Conservation (phyloP, 2,888 invertebrate genomes). For the Rutpela maculata region DNA sequence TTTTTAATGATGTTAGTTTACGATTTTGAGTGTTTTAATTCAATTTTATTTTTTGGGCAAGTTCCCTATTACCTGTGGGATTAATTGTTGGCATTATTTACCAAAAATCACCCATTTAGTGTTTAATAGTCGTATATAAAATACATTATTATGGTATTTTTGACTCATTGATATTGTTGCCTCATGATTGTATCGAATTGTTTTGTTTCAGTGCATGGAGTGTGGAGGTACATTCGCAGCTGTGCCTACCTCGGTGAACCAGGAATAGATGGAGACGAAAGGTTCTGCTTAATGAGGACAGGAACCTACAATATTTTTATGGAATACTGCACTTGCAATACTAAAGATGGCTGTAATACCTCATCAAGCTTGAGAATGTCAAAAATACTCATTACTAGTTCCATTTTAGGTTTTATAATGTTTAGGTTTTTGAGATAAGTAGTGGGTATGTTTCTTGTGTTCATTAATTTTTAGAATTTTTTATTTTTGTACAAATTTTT, state of each 20-base stretch:
- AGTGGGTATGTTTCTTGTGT: not conserved
- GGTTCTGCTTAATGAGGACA: conserved; percentile 92
- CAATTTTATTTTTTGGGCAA: too few relatives aligned
- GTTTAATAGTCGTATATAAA: too few relatives aligned
- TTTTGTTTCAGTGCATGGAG: conserved; percentile 82
- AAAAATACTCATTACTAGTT: conserved; percentile 43
- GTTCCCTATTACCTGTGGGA: too few relatives aligned
- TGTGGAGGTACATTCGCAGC: conserved; percentile 91
- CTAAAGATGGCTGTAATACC: conserved; percentile 93
- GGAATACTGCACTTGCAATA: conserved; percentile 95
- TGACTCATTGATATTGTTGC: too few relatives aligned
- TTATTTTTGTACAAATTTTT: conserved; percentile 40
- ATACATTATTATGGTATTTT: too few relatives aligned
- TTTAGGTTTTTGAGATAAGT: conserved; percentile 44
- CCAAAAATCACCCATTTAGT: too few relatives aligned
- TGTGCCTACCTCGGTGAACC: conserved; percentile 95
- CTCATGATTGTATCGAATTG: too few relatives aligned
- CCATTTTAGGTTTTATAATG: conserved; percentile 42
- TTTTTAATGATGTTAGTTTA: too few relatives aligned
- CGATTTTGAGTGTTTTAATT: too few relatives aligned
- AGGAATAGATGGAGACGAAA: conserved; percentile 91
- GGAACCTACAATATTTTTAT: conserved; percentile 95
- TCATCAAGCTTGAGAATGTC: conserved; percentile 55
- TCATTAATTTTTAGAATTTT: not conserved
- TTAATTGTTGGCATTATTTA: too few relatives aligned